Conservation (phyloP, 2,113 vertebrate genomes). For the human (Homo sapiens) region GRCh38 chr5:102906501-102907000, state of each 20-base stretch:
- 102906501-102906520: neutral
- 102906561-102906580: neutral
- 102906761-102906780: neutral
- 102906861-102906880: neutral
- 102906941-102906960: neutral
- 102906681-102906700: neutral
- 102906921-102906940: neutral
- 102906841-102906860: neutral
- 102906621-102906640: neutral
- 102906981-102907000: neutral
- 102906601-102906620: neutral
- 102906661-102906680: neutral
- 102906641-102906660: neutral
- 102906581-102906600: too few species aligned
- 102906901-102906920: neutral
- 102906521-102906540: neutral
- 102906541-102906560: neutral
- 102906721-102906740: neutral
- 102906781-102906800: neutral
- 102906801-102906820: neutral
- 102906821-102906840: neutral
- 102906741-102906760: neutral
- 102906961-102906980: neutral
- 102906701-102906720: neutral
- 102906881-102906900: neutral